Base-by-base conservation (phyloP, 2,888 invertebrate genomes). In the Acronicta leporina region DNA sequence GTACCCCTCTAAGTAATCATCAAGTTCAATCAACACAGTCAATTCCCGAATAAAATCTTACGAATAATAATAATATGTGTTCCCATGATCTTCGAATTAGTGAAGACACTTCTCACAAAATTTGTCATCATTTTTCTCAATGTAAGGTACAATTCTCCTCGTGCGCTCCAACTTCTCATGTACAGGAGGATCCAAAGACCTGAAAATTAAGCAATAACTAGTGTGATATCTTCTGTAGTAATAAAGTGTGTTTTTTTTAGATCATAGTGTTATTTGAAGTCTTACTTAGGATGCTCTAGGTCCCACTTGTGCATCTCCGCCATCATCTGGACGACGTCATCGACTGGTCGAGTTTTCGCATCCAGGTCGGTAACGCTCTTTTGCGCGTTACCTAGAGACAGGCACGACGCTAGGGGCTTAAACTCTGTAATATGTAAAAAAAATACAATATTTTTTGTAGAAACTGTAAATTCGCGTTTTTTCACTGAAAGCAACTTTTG, bases 281-380 rank as follows among this genome's bases (percentile, higher is more conserved):
- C 33, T 15, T 33, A 46, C 46, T 46, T 46, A 11, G 46, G 46
- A 46, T 46, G 46, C 11, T 46, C 33, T 5, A 46, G 15, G 7
- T 46, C 46, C 30, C 30, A 46, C 15, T 46, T 46, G 16, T 46
- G 10, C 46, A 46, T 46, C 27, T 33, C 33, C 6, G 14, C 46
- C 33, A 46, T 46, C 33, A 46, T 33, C 33, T 46, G 33, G 4
- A 14, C 46, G 11, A 46, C 11, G 15, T 27, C 27, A 27, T 27
- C 14, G 0, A 13, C n/a, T 43, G 16, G 20, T n/a, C 11, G 16
- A 1, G 38, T 5, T 5, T 38, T 38, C n/a, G 7, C 7, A 5
- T n/a, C 6, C 2, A 38, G 7, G 38, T 38, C 6, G n/a, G 38
- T n/a, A n/a, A 38, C 2, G n/a, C n/a, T 38, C 38, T 38, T 38